A percentile compares a stretch with the other conserved stretches of the same genome.
These are phyloP conservation scores for Proteles cristata DNA, from an alignment of 2,113 vertebrate species.

Conservation along the genomic window DNA sequence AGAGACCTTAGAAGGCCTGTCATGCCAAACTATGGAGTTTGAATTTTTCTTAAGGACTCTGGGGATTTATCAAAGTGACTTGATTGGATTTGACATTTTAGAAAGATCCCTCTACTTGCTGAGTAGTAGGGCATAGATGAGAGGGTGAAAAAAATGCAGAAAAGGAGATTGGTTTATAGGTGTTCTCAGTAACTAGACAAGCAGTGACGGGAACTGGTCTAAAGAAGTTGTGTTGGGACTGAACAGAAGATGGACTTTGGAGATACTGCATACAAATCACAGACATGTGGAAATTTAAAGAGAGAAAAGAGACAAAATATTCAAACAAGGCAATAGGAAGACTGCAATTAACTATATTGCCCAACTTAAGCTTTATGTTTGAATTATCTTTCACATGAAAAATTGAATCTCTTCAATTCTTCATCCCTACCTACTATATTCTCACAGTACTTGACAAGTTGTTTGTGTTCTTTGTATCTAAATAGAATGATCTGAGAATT, in stretches of 20 bases:
- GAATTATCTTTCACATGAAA: not conserved
- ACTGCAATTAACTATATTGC: not conserved
- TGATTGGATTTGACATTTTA: slow-evolving; percentile 52
- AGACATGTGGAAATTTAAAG: not conserved
- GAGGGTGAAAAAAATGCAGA: not conserved
- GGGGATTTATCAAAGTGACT: slow-evolving; percentile 8
- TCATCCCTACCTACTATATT: not conserved
- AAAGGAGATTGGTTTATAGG: not conserved
- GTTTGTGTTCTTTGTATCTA: not conserved
- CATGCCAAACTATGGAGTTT: not conserved
- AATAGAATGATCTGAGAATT: not conserved
- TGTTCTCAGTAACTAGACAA: not conserved
- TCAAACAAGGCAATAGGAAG: not conserved
- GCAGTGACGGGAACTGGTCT: not conserved
- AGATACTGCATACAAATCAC: not conserved
- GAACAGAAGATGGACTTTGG: not conserved
- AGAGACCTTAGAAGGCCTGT: not conserved
- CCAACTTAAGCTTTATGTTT: not conserved
- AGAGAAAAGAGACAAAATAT: not conserved
- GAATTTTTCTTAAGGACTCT: slow-evolving; percentile 26
- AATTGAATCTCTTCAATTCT: not conserved
- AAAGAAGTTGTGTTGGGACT: not conserved
- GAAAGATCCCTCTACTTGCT: not conserved
- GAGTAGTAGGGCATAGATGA: not conserved
- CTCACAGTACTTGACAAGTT: not conserved